A percentile compares a stretch with the other conserved stretches of the same genome.
These are phyloP conservation scores for Atopsyche davidsoni DNA, from an alignment of 1,140 invertebrate species.

Conservation along the genomic window DNA sequence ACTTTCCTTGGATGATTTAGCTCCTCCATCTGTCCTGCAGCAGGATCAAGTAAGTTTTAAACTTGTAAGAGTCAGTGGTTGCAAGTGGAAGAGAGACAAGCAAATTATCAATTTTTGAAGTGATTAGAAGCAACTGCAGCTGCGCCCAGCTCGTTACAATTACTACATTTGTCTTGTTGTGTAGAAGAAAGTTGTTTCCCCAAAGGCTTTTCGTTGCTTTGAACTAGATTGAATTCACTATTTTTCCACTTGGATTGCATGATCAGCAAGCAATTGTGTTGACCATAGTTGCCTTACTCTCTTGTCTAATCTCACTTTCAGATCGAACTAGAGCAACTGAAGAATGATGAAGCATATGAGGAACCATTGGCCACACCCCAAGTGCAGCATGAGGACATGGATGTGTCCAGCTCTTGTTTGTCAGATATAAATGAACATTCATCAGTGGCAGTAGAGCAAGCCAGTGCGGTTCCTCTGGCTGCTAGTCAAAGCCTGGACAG, in stretches of 20 bases:
- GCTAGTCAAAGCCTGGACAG: constrained; percentile 22
- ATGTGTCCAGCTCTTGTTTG: constrained; percentile 2
- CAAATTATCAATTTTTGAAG: too few species aligned
- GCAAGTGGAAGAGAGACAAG: too few species aligned
- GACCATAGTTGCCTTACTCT: too few species aligned
- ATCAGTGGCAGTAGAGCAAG: neutral
- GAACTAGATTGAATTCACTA: neutral
- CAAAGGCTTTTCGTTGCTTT: too few species aligned
- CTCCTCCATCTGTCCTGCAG: constrained; percentile 44
- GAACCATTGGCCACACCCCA: constrained; percentile 43
- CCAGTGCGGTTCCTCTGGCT: neutral
- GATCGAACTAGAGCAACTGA: constrained; percentile 40
- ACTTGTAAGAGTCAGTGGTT: too few species aligned
- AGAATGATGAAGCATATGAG: constrained; percentile 39
- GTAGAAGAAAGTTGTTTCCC: too few species aligned
- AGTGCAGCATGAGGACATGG: constrained; percentile 31
- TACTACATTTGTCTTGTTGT: constrained; percentile 4
- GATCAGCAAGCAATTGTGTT: neutral
- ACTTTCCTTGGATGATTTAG: constrained; percentile 44
- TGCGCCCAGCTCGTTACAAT: too few species aligned
- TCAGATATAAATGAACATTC: too few species aligned
- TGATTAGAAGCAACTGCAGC: too few species aligned
- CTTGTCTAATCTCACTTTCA: constrained; percentile 31
- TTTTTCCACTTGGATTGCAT: neutral
- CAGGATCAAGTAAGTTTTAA: constrained; percentile 38